Evolutionary conservation across 1,140 invertebrate genomes (phyloP).

Genomic region (Polypedilum pembai): DNA sequence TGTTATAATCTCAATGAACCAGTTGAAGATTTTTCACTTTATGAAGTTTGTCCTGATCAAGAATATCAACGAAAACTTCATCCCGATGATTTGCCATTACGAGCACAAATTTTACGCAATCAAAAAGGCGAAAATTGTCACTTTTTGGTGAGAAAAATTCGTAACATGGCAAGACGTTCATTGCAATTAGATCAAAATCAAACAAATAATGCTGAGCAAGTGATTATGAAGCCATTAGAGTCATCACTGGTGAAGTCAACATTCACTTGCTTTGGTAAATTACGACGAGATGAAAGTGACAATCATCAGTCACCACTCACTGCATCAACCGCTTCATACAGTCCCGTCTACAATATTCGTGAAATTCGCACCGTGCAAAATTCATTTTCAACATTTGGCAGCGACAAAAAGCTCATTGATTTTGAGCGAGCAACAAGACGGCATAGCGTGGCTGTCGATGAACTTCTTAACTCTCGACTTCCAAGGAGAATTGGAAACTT

Average conservation of each 20-base stretch:
- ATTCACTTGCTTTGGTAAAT: not conserved
- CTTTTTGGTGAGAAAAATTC: slow-evolving; percentile 68
- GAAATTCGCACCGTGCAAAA: slow-evolving; percentile 41
- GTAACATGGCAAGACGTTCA: slow-evolving; percentile 51
- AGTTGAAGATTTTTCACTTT: slow-evolving; percentile 77
- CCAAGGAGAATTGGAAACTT: slow-evolving; percentile 41
- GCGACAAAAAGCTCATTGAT: slow-evolving; percentile 42
- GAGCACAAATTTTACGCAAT: slow-evolving; percentile 70
- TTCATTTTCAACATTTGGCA: slow-evolving; percentile 42
- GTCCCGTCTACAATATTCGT: slow-evolving; percentile 42
- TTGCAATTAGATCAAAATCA: not conserved
- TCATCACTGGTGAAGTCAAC: not conserved
- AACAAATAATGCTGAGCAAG: not conserved
- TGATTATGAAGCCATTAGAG: not conserved
- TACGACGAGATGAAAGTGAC: not conserved
- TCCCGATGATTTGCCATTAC: slow-evolving; percentile 75
- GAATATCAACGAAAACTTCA: slow-evolving; percentile 81
- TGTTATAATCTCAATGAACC: slow-evolving; percentile 77
- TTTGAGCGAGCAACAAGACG: slow-evolving; percentile 33
- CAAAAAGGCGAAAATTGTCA: slow-evolving; percentile 55
- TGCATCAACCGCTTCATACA: slow-evolving; percentile 33
- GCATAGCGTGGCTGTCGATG: slow-evolving; percentile 30
- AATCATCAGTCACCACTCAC: not conserved
- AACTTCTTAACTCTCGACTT: slow-evolving; percentile 41
- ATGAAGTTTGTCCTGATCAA: slow-evolving; percentile 58